phyloP scores from a whole-genome alignment of 2,888 invertebrate genomes.

The Dryocosmus kuriphilus region DNA sequence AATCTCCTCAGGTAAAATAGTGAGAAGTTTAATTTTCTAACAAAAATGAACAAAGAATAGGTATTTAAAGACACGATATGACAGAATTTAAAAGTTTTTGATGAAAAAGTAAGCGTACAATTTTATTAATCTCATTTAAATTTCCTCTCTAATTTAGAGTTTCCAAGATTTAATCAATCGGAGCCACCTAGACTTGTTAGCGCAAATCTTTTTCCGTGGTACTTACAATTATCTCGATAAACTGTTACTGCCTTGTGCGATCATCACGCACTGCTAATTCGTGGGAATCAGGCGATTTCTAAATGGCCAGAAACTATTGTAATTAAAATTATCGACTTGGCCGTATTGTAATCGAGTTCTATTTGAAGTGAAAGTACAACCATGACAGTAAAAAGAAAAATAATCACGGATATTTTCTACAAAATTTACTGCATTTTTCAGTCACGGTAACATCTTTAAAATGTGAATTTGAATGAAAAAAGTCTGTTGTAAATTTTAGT shows the following conservation, averaged over 20 bases:
- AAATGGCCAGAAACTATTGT: neutral
- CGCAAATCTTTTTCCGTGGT: neutral
- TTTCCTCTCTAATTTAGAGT: neutral
- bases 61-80: neutral
- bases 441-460: no score
- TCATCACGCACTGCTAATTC: neutral
- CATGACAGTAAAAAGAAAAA: neutral
- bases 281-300: neutral
- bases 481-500: no score
- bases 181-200: neutral
- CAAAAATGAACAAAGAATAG: neutral
- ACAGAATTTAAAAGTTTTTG: neutral
- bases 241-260: neutral
- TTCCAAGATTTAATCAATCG: neutral
- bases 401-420: neutral
- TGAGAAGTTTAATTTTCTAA: neutral
- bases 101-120: neutral
- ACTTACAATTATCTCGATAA: neutral
- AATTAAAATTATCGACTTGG: neutral
- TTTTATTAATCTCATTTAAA: conserved; percentile 6
- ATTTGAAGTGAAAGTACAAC: neutral
- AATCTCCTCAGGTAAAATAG: neutral
- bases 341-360: neutral
- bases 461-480: no score
- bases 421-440: no score